A percentile compares a stretch with the other conserved stretches of the same genome.
Conservation (phyloP, 2,888 invertebrate species). For the Eilema depressum region DNA sequence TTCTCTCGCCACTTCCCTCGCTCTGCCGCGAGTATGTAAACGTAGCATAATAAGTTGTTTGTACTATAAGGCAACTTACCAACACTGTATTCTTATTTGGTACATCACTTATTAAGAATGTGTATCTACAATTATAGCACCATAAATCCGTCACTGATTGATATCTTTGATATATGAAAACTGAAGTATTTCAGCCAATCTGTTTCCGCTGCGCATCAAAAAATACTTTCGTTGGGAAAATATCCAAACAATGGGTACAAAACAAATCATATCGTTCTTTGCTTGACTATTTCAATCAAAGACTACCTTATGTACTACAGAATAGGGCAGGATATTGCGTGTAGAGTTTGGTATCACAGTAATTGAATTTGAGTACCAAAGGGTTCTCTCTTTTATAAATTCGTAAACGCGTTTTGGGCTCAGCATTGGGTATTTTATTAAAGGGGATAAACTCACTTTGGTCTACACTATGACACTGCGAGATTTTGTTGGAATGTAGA, state of each 20-base stretch:
- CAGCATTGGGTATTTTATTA: slow-evolving; percentile 19
- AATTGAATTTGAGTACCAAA: slow-evolving; percentile 49
- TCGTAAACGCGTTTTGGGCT: slow-evolving; percentile 36
- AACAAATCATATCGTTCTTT: slow-evolving; percentile 36
- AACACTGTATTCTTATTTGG: neutral
- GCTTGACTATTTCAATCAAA: neutral
- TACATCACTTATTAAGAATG: neutral
- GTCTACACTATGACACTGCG: slow-evolving; percentile 9
- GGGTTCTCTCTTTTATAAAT: slow-evolving; percentile 48
- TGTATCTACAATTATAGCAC: neutral
- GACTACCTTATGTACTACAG: neutral
- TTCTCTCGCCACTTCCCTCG: too few relatives aligned
- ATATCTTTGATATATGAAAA: slow-evolving; percentile 14
- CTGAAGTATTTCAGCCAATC: slow-evolving; percentile 19
- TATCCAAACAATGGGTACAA: slow-evolving; percentile 36
- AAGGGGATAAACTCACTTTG: slow-evolving; percentile 15
- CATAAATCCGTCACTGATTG: slow-evolving; percentile 22
- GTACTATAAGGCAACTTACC: neutral
- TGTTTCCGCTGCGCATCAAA: slow-evolving; percentile 28
- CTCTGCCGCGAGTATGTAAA: too few relatives aligned
- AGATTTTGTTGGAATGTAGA: slow-evolving; percentile 11
- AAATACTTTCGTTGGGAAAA: slow-evolving; percentile 33
- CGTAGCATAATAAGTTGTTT: neutral
- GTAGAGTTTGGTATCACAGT: slow-evolving; percentile 18
- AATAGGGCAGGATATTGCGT: slow-evolving; percentile 5